A percentile compares a stretch with the other conserved stretches of the same genome.
phyloP scores from a whole-genome alignment of 2,888 invertebrate genomes.

The Cinara cedri region DNA sequence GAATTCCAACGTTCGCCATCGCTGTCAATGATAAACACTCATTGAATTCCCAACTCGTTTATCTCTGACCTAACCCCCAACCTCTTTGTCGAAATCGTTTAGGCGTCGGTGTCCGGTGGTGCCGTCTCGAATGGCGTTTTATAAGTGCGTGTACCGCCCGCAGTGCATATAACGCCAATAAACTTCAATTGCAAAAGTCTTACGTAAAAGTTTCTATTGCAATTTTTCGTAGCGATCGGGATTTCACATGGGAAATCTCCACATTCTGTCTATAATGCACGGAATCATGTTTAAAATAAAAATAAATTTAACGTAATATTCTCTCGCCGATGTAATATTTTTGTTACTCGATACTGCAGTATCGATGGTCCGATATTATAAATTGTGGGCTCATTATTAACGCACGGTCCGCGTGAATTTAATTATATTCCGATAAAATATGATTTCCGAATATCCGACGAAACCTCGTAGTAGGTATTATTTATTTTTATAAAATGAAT shows the following conservation, averaged over 20 bases:
- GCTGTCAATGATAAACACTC: constrained; percentile 11
- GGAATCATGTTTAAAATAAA: constrained; percentile 18
- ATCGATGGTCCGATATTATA: not conserved
- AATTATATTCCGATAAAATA: constrained; percentile 4
- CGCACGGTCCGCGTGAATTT: not conserved
- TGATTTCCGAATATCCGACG: not conserved
- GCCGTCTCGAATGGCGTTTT: not conserved
- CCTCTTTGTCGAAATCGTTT: too few species aligned
- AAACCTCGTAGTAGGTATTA: not conserved
- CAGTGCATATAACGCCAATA: too few species aligned
- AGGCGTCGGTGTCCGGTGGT: too few species aligned
- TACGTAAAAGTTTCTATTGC: constrained; percentile 13
- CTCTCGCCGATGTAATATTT: not conserved
- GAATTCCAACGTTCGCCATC: constrained; percentile 27
- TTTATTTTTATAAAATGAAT: too few species aligned
- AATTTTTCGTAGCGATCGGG: constrained; percentile 1
- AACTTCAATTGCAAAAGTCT: constrained; percentile 38
- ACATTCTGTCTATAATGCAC: not conserved
- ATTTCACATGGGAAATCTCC: constrained; percentile 44
- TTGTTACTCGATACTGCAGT: not conserved
- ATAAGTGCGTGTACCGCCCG: not conserved
- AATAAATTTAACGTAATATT: constrained; percentile 21
- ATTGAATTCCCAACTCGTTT: constrained; percentile 23
- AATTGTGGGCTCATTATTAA: not conserved
- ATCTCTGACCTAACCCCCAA: too few species aligned